Conservation (phyloP, 2,888 invertebrate species). For the Tineola bisselliella region DNA sequence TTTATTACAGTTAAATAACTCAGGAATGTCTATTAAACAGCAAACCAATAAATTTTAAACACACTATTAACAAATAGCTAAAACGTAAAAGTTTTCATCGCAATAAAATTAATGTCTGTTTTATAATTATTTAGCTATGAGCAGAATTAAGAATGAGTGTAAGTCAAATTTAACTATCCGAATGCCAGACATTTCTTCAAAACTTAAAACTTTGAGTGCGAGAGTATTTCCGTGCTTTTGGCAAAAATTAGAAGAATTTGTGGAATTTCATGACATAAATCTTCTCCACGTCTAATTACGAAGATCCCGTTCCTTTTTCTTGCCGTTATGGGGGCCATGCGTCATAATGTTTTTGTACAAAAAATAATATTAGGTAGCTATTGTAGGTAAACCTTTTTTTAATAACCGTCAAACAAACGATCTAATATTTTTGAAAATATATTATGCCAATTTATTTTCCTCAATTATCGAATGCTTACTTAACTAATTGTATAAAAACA, state of each 20-base stretch:
- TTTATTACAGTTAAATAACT: too few species aligned
- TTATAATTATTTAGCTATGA: not conserved
- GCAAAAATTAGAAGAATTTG: slow-evolving; percentile 56
- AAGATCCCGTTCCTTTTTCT: slow-evolving; percentile 46
- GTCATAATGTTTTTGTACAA: slow-evolving; percentile 55
- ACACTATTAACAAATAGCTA: too few species aligned
- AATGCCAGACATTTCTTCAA: slow-evolving; percentile 8
- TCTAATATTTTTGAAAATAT: not conserved
- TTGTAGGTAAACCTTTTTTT: not conserved
- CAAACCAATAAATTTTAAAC: too few species aligned
- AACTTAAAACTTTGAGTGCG: not conserved
- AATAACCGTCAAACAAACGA: not conserved
- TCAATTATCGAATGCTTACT: not conserved
- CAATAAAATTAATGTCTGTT: not conserved
- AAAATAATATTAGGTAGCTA: slow-evolving; percentile 17
- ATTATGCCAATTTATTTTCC: not conserved
- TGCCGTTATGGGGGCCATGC: slow-evolving; percentile 57
- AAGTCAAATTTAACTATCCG: not conserved
- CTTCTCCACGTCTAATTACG: slow-evolving; percentile 59
- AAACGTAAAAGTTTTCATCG: not conserved
- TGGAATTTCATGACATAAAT: slow-evolving; percentile 56
- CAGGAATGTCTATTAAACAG: too few species aligned
- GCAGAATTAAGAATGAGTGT: not conserved
- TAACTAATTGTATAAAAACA: not conserved
- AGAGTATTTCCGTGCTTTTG: slow-evolving; percentile 27